Conservation (phyloP, 2,888 invertebrate species). For the Drosophila anomalata region DNA sequence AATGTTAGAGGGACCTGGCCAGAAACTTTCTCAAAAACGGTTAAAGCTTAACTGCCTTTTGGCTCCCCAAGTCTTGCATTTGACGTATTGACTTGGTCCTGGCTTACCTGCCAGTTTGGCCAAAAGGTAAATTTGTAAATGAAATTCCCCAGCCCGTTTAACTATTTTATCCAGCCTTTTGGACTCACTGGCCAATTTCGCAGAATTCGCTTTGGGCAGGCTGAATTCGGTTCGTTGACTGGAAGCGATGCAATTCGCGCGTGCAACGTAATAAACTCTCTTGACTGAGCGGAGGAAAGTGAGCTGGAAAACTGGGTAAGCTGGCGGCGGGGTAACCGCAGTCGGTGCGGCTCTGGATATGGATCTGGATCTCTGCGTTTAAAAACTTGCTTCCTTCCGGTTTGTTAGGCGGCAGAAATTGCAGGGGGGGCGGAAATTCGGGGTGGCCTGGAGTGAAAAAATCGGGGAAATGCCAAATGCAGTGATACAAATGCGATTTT, state of each 20-base stretch:
- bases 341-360: conserved; percentile 8
- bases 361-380: conserved; percentile 51
- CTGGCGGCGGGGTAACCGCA: conserved; percentile 23
- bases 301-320: conserved; percentile 31
- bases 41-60: conserved; percentile 27
- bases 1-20: conserved; percentile 19
- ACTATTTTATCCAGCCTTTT: conserved; percentile 2
- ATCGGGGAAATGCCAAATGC: conserved; percentile 59
- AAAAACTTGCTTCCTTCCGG: conserved; percentile 78
- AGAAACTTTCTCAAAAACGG: conserved; percentile 32
- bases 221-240: conserved; percentile 63
- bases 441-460: conserved; percentile 5
- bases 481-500: conserved; percentile 75
- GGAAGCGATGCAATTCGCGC: conserved; percentile 68
- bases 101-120: neutral
- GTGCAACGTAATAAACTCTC: conserved; percentile 72
- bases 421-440: conserved; percentile 1
- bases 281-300: conserved; percentile 6
- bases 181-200: conserved; percentile 50
- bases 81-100: conserved; percentile 33
- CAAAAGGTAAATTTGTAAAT: conserved; percentile 30
- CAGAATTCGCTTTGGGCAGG: conserved; percentile 35
- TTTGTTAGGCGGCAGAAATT: conserved; percentile 74
- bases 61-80: conserved; percentile 23
- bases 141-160: conserved; percentile 18